phyloP scores from a whole-genome alignment of 2,113 vertebrate genomes.

The Chitala chitala region DNA sequence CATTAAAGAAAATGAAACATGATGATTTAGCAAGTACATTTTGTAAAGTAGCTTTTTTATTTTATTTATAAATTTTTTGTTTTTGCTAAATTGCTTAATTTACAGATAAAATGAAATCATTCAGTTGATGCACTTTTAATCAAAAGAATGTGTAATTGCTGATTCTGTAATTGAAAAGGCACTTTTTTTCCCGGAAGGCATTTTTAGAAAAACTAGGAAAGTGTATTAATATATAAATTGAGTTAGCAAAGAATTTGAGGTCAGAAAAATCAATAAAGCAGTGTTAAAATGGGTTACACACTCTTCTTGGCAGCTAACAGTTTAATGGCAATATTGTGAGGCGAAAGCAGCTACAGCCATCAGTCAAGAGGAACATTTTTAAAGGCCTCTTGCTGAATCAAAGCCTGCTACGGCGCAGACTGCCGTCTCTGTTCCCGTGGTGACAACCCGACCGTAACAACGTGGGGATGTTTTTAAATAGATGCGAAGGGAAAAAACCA shows the following conservation, averaged over 20 bases:
- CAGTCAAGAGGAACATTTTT: background rate
- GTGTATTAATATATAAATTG: background rate
- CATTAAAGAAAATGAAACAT: background rate
- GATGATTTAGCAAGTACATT: background rate
- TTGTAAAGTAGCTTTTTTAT: background rate
- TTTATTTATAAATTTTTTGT: background rate
- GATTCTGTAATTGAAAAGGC: background rate
- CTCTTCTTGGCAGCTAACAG: background rate
- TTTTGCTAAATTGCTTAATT: background rate
- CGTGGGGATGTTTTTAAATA: background rate
- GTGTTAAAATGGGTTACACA: background rate
- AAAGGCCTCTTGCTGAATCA: background rate
- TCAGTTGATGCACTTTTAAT: background rate
- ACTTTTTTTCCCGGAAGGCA: background rate
- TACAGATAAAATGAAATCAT: slow-evolving; percentile 1
- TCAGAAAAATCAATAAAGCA: background rate
- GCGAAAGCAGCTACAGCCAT: background rate
- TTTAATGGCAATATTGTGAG: background rate
- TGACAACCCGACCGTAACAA: background rate
- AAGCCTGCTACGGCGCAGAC: no score
- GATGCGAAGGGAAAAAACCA: no score
- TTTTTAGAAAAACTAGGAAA: slow-evolving; percentile 2
- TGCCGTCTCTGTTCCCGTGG: no score
- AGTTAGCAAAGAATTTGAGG: background rate
- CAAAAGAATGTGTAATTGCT: background rate